phyloP scores from a whole-genome alignment of 23 tunicate genomes.

The Oikopleura albicans region DNA sequence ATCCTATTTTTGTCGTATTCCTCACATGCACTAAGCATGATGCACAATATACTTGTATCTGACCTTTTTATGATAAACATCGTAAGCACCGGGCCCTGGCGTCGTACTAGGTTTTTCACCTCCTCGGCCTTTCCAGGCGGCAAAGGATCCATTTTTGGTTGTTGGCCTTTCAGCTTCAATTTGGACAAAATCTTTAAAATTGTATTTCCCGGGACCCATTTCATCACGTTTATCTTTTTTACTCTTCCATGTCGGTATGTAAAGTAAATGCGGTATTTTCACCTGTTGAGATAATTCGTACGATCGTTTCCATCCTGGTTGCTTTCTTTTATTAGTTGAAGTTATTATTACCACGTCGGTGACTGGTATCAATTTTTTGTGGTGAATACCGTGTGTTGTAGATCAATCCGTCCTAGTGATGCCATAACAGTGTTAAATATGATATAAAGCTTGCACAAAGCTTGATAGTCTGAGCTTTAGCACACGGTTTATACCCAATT shows the following conservation, averaged over 20 bases:
- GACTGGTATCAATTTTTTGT: no score
- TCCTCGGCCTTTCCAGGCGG: neutral
- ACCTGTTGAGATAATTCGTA: conserved; percentile 35
- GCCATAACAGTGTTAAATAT: no score
- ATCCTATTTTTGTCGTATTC: no score
- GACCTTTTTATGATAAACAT: no score
- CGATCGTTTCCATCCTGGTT: conserved; percentile 86
- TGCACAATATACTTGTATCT: no score
- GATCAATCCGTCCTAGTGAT: no score
- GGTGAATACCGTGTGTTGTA: no score
- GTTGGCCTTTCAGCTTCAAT: neutral
- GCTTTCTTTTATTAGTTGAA: neutral
- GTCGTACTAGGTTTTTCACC: neutral
- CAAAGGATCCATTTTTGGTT: neutral
- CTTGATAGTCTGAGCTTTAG: conserved; percentile 20
- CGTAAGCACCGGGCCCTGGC: neutral
- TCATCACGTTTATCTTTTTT: conserved; percentile 33
- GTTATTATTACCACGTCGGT: no score
- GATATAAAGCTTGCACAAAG: no score
- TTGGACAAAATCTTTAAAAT: conserved; percentile 31
- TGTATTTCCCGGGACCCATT: conserved; percentile 72
- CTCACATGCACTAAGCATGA: no score
- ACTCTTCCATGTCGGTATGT: conserved; percentile 37
- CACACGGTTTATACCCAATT: no score
- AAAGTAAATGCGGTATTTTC: conserved; percentile 64